phyloP scores from a whole-genome alignment of 2,888 invertebrate genomes.

The Rhingia rostrata region DNA sequence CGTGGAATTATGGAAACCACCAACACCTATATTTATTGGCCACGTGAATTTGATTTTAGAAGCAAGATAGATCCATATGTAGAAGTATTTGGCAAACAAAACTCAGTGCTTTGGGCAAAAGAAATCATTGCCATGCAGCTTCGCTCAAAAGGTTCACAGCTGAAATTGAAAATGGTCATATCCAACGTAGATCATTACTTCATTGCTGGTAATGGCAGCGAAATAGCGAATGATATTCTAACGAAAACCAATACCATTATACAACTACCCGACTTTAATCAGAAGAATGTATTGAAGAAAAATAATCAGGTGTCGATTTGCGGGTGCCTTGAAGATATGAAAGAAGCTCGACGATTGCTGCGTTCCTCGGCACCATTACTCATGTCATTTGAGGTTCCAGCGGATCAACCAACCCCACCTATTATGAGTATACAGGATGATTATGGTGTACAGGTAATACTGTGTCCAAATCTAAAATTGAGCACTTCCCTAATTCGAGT shows the following conservation, averaged over 20 bases:
- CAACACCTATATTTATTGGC: constrained; percentile 96
- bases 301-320: constrained; percentile 99
- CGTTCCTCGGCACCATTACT: constrained; percentile 94
- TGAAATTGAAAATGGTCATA: constrained; percentile 98
- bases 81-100: constrained; percentile 90
- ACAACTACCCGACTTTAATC: constrained; percentile 98
- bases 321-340: constrained; percentile 94
- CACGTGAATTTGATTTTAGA: constrained; percentile 98
- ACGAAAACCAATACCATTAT: constrained; percentile 98
- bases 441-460: constrained; percentile 93
- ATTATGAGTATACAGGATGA: constrained; percentile 92
- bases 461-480: constrained; percentile 92
- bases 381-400: constrained; percentile 95
- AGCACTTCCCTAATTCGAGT: constrained; percentile 93
- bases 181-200: constrained; percentile 99
- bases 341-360: constrained; percentile 86
- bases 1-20: constrained; percentile 92
- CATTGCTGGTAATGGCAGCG: constrained; percentile 86
- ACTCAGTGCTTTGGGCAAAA: constrained; percentile 92
- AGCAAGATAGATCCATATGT: constrained; percentile 99
- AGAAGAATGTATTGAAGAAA: constrained; percentile 95
- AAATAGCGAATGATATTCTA: constrained; percentile 89
- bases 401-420: constrained; percentile 90
- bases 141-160: constrained; percentile 95
- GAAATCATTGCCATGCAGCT: constrained; percentile 91